Percentiles rank a stretch among this genome's conserved stretches.
Conservation (phyloP, 2,113 vertebrate genomes). For the Dasyurus viverrinus region DNA sequence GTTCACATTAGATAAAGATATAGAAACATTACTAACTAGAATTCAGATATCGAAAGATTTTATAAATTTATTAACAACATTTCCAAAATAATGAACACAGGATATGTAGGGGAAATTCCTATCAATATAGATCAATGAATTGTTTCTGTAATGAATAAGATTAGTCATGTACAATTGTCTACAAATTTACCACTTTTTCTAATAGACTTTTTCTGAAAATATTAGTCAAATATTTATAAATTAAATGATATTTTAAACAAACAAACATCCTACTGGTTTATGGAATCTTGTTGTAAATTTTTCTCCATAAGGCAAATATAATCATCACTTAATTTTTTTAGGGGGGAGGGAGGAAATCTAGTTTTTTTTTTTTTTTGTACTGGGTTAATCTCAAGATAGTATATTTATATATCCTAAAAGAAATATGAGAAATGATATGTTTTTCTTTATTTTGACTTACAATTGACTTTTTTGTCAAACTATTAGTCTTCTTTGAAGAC, state of each 20-base stretch:
- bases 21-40: not conserved
- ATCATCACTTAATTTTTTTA: not conserved
- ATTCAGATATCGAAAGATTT: not conserved
- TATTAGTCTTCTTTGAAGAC: not conserved
- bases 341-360: not conserved
- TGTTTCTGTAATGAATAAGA: not conserved
- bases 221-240: conserved; percentile 15
- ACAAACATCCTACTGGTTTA: not conserved
- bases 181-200: not conserved
- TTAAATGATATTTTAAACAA: conserved; percentile 26
- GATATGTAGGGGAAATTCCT: not conserved
- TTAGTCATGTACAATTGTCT: not conserved
- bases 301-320: not conserved
- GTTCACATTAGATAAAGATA: conserved; percentile 22
- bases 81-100: not conserved
- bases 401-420: not conserved
- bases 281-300: conserved; percentile 8
- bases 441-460: not conserved
- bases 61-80: not conserved
- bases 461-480: not conserved
- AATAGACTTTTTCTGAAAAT: conserved; percentile 5
- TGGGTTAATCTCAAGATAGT: not conserved
- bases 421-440: not conserved
- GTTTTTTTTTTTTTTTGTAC: not conserved
- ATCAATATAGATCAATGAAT: not conserved